Conservation (phyloP, 2,113 vertebrate species). For the Ceyx cyanopectus region DNA sequence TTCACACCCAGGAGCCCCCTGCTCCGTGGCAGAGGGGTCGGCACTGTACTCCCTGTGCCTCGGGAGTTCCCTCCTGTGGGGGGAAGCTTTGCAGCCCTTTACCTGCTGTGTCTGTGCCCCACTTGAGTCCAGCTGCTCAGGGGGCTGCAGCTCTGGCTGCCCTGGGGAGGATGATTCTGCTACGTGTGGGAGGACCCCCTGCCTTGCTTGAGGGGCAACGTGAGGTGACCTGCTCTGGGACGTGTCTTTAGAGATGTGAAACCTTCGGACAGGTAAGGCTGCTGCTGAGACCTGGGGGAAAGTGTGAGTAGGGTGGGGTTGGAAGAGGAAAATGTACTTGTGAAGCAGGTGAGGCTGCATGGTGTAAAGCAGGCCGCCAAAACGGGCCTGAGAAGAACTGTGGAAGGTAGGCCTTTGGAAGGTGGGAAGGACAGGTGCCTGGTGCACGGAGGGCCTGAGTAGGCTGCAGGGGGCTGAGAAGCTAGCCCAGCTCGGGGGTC, state of each 20-base stretch:
- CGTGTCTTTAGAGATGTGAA: neutral
- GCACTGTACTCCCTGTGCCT: neutral
- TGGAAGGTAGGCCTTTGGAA: neutral
- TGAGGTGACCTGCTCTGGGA: rapidly evolving
- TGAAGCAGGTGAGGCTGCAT: neutral
- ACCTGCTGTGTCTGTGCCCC: neutral
- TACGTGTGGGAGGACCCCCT: rapidly evolving
- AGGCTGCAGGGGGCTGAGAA: neutral
- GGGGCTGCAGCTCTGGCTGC: neutral
- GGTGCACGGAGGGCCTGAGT: neutral
- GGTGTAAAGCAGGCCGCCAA: neutral
- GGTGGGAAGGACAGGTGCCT: rapidly evolving
- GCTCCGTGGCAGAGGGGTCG: neutral
- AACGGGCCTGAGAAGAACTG: neutral
- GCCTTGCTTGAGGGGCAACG: rapidly evolving
- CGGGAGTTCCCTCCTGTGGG: neutral
- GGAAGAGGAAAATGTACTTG: neutral
- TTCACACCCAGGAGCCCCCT: rapidly evolving
- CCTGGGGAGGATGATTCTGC: rapidly evolving
- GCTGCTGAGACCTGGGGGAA: neutral
- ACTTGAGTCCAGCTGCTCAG: neutral
- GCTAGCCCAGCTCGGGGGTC: neutral
- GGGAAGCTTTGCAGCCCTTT: neutral
- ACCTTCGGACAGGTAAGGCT: neutral
- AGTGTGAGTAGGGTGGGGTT: neutral